These are phyloP conservation scores for Lysiphlebus fabarum DNA, from an alignment of 1,140 invertebrate species.

Conservation along the genomic window DNA sequence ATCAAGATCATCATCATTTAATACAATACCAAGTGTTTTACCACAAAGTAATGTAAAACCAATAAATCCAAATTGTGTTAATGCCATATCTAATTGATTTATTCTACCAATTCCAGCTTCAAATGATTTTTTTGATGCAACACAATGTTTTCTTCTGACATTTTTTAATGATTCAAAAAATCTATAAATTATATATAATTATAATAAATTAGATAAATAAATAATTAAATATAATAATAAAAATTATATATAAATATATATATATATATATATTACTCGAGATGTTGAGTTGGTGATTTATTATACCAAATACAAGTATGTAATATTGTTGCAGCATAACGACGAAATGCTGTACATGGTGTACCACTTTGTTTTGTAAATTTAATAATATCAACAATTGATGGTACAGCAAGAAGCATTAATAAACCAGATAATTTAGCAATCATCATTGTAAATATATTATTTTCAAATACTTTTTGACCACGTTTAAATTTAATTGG, in stretches of 20 bases:
- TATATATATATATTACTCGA: conserved; percentile 53
- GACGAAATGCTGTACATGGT: conserved; percentile 64
- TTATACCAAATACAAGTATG: conserved; percentile 75
- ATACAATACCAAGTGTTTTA: conserved; percentile 62
- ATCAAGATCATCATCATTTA: conserved; percentile 62
- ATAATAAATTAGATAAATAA: not conserved
- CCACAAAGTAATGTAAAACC: conserved; percentile 69
- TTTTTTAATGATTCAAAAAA: conserved; percentile 61
- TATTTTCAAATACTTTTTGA: conserved; percentile 63
- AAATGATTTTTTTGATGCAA: conserved; percentile 55
- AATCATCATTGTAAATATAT: conserved; percentile 66
- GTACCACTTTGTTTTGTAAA: conserved; percentile 67
- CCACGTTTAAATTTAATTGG: conserved; percentile 57
- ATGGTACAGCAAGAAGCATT: conserved; percentile 65
- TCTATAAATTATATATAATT: conserved; percentile 29
- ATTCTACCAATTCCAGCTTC: conserved; percentile 50
- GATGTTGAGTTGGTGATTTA: conserved; percentile 58
- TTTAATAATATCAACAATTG: conserved; percentile 65
- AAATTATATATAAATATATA: not conserved
- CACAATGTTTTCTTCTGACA: conserved; percentile 65
- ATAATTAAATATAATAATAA: conserved; percentile 1
- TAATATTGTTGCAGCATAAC: conserved; percentile 66
- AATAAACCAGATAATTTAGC: conserved; percentile 68
- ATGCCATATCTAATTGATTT: conserved; percentile 74
- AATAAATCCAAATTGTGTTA: conserved; percentile 85